Evolutionary conservation across 2,797 vertebrate species (phyloP), one percentile per base, ranked within the genome.

Genomic region (Rhodeus uyekii): DNA sequence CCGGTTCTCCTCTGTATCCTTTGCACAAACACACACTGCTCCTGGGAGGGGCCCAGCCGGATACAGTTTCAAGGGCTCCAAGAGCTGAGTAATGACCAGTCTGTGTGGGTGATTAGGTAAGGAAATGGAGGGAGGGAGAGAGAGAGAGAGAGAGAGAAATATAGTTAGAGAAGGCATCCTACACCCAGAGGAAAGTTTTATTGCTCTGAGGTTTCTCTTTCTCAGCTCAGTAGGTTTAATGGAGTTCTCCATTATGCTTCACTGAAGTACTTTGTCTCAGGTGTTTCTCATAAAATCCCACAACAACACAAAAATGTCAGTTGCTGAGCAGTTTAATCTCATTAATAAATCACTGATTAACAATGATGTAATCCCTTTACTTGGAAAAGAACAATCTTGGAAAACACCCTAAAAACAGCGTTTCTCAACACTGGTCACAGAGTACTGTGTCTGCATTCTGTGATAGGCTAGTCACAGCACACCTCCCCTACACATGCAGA

Each of bases 31-130:
- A 76, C 46, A 60, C 46, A 46, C 85, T 48, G 82, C 65, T 82
- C 80, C 69, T 19, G 75, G 78, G 65, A 86, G 71, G 67, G 64
- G 68, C 78, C 84, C 87, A 82, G 86, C 85, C 87, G 86, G 89
- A 92, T 50, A 53, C 87, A 73, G 86, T 89, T 89, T 90, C 86
- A 87, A 88, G 84, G 84, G 84, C 85, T 90, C 88, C 89, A 87
- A 90, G 76, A 86, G 86, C 88, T 91, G 90, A 89, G 88, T 91
- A 93, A 94, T 90, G 89, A 89, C 82, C 81, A 88, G 87, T 90
- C 87, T 80, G 84, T 67, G 83, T 83, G 58, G 86, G 81, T 90
- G 87, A 90, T 91, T 90, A 89, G 89, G 79, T 82, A 81, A 86
- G 78, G 68, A 72, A 88, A 89, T 84, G 16, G 24, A 58, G 38